Base-by-base conservation (phyloP, 2,113 vertebrate genomes). In the Hoplias malabaricus region DNA sequence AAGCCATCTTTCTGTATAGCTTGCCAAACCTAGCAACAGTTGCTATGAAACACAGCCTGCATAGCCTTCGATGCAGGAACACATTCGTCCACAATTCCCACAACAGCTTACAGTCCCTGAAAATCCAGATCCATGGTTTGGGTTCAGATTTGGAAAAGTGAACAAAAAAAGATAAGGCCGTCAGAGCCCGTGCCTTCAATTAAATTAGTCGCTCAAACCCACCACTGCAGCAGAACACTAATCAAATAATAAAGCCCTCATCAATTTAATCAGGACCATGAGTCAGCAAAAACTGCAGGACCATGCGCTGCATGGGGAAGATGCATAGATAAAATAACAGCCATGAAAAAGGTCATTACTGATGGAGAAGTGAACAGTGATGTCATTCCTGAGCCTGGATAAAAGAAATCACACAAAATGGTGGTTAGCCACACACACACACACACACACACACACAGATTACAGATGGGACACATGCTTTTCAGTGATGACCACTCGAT, bases 191-290 rank as follows among this genome's bases (percentile, higher is more conserved):
- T 65, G 69, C 62, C 43, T 82, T 82, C 80, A 82, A 89, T 88
- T 86, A 83, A 76, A 85, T 90, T 86, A 88, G 77, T 79, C 56
- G 77, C 21, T 65, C 76, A 83, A 87, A 76, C 61, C 63, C 75
- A 69, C 62, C 65, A 66, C 38, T 53, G 80, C 73, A 75, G 81
- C 79, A 82, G 82, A 65, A 77, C 82, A 70, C 83, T 86, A 86
- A 89, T 90, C 81, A 84, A 86, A 87, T 81, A 77, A 83, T 69
- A 66, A 70, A 69, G 76, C 75, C n/a, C 8, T 27, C 82, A 86
- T 83, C 83, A 82, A 79, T 83, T 78, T 73, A 86, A 89, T 88
- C 80, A 82, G 70, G 76, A 73, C 12, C 56, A 76, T 68, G 70
- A 85, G 73, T 81, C 82, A 82, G 84, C 78, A 67, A 62, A 89